These are phyloP conservation scores for Onychostruthus taczanowskii DNA, from an alignment of 2,113 vertebrate species.

Conservation along the genomic window DNA sequence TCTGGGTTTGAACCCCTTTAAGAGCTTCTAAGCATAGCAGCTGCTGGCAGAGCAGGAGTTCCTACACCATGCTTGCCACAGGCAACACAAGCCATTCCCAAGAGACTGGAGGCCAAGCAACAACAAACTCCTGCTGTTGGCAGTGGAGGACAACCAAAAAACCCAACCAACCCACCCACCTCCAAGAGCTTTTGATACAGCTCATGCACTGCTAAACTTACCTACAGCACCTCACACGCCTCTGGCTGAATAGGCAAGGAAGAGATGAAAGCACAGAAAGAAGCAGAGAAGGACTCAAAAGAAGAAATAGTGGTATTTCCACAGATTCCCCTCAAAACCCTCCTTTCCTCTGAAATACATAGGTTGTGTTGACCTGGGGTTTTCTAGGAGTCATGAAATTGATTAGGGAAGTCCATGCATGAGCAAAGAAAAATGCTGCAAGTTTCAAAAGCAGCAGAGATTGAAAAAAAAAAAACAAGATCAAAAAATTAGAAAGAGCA, in stretches of 20 bases:
- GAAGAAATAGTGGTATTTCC: neutral
- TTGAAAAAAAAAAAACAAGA: neutral
- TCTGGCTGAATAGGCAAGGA: neutral
- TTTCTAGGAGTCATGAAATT: neutral
- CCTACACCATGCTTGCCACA: neutral
- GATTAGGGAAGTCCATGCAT: neutral
- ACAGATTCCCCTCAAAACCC: neutral
- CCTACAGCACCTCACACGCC: rapidly evolving
- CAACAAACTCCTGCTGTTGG: neutral
- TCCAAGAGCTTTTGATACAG: neutral
- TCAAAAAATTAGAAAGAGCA: neutral
- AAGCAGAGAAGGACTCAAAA: neutral
- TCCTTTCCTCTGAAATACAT: neutral
- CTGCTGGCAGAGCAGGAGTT: neutral
- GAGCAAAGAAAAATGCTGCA: neutral
- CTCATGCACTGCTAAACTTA: neutral
- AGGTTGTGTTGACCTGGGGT: neutral
- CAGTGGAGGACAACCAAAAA: neutral
- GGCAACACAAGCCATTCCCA: neutral
- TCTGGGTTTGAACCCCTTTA: neutral
- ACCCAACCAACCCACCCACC: neutral
- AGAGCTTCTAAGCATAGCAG: neutral
- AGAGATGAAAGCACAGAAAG: neutral
- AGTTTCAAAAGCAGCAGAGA: neutral
- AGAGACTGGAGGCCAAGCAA: neutral